Conservation (phyloP, 2,888 invertebrate species). For the Protodeltote pygarga region DNA sequence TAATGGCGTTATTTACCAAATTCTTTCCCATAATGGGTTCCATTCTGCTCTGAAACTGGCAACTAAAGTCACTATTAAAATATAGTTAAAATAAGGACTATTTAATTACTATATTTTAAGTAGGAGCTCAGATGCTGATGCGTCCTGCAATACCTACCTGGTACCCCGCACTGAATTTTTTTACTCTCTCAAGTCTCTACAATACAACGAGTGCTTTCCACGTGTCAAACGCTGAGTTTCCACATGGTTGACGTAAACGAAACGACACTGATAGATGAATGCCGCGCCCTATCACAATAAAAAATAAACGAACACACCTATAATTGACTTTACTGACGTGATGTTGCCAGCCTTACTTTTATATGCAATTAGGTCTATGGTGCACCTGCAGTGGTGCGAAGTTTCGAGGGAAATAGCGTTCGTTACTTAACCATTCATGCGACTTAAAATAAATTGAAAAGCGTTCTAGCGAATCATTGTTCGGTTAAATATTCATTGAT, state of each 20-base stretch:
- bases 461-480: conserved; percentile 15
- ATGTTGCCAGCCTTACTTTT: conserved; percentile 25
- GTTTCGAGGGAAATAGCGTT: conserved; percentile 4
- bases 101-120: no score
- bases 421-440: conserved; percentile 1
- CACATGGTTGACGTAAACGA: conserved; percentile 39
- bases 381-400: conserved; percentile 13
- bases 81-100: no score
- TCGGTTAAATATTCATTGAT: conserved; percentile 15
- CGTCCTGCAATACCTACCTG: no score
- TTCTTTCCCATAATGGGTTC: no score
- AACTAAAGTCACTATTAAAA: no score
- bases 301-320: conserved; percentile 52
- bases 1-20: no score
- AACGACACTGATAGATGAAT: conserved; percentile 51
- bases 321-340: conserved; percentile 51
- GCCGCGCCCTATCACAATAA: conserved; percentile 38
- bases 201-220: conserved; percentile 25
- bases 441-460: conserved; percentile 24
- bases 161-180: background rate
- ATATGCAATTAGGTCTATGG: conserved; percentile 18
- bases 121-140: no score
- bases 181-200: background rate
- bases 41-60: no score
- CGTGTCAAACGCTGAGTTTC: conserved; percentile 37